phyloP scores from a whole-genome alignment of 1,140 invertebrate genomes.

The Ctenoplectra terminalis region DNA sequence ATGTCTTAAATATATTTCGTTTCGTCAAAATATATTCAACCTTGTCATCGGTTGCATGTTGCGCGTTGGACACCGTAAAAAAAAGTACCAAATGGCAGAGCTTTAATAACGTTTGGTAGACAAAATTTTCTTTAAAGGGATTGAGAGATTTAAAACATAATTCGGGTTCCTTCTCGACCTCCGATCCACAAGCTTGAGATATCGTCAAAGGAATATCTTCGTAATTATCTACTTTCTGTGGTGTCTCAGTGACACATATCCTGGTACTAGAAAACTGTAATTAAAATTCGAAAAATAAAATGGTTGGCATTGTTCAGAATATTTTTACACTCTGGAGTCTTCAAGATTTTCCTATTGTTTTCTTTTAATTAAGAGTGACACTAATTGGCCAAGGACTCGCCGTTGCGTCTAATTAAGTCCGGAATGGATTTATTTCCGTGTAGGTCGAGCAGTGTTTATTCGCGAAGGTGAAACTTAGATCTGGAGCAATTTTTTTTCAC shows the following conservation, averaged over 20 bases:
- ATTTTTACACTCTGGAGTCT: not conserved
- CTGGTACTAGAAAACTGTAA: not conserved
- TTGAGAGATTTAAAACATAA: not conserved
- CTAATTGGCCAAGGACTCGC: conserved; percentile 39
- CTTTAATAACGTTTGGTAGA: no score
- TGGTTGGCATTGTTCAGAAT: not conserved
- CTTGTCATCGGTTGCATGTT: no score
- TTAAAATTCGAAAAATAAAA: not conserved
- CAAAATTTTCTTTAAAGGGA: not conserved
- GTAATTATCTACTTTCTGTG: not conserved
- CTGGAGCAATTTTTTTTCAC: not conserved
- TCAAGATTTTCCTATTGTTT: conserved; percentile 29
- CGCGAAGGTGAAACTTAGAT: not conserved
- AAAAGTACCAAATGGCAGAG: no score
- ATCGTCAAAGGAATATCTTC: not conserved
- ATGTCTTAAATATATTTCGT: no score
- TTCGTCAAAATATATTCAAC: no score
- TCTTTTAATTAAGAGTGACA: conserved; percentile 26
- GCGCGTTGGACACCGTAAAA: no score
- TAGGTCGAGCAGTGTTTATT: not conserved
- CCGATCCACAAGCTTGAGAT: not conserved
- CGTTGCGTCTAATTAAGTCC: conserved; percentile 25
- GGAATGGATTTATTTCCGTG: not conserved
- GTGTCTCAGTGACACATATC: not conserved
- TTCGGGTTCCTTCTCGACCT: not conserved